Base-by-base conservation (phyloP, 2,113 vertebrate genomes). In the Leptodactylus fuscus region DNA sequence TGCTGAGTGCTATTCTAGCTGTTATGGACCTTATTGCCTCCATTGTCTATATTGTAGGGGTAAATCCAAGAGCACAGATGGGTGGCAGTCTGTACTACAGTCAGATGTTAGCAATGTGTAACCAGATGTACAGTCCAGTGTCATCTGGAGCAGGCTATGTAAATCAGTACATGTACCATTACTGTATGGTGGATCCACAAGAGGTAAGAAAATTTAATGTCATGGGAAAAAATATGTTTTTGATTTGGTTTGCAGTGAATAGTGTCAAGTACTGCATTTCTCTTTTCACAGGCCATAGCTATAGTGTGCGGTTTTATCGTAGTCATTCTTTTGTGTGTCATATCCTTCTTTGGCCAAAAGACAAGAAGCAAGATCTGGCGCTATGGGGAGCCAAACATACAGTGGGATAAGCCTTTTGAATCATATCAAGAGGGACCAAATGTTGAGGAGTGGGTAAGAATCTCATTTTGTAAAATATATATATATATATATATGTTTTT, bases 101-200 rank as follows among this genome's bases (percentile, higher is more conserved):
- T 87, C 94, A 96, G 87, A 87, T 97, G 88, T 90, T 94, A 89
- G 91, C 95, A 93, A 29, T 92, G 44, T 96, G 96, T 80, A 94
- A 89, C 91, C 94, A 90, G 87, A 76, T 94, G 22, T 95, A 95
- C 58, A 85, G 89, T 44, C 0, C 89, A 81, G n/a, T 88, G 88
- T 73, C 88, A 88, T 0, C 90, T 89, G 4, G 91, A 55, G 89
- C 92, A 88, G 0, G 89, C 24, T 67, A 79, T 13, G 90, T 91
- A 78, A 95, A 92, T 89, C 95, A 96, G 85, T 96, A 96, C 88
- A 91, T 97, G 71, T 90, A 96, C 86, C 96, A 97, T 88, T 97
- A 97, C 92, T 97, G 96, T 89, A 95, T 92, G 34, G 96, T 97
- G 92, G 96, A 97, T 87, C 95, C 96, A 0, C 95, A 97, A 84